Base-by-base conservation (phyloP, 2,797 vertebrate species). In the Esox lucius region DNA sequence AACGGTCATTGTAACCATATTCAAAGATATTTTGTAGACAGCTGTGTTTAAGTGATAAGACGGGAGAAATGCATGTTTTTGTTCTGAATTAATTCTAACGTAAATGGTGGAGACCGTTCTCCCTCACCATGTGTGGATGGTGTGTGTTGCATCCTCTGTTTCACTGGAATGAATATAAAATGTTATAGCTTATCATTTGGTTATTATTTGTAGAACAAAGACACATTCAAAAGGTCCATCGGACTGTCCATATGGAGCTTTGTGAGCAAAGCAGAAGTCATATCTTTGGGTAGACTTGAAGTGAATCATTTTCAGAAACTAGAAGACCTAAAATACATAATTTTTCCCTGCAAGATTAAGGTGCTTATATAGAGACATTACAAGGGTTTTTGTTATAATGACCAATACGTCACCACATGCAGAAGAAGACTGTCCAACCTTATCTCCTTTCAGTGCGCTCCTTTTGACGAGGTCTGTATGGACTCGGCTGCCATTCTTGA, bases 11-110 rank as follows among this genome's bases (percentile, higher is more conserved):
- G 84, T 87, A 72, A 86, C 81, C 80, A 75, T 77, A 83, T 85
- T 88, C 80, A 86, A 87, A 89, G 73, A 84, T 78, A 78, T 64
- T 49, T 56, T 39, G 7, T 33, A 33, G 39, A 66, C 75, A 87
- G 84, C 89, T 91, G 90, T 83, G 86, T 85, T 78, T 69, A 73
- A 73, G 82, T 76, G 89, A 92, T 92, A 90, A 89, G 87, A 9
- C 22, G 22, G 49, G 35, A 39, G 49, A 88, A 90, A 81, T 84
- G 84, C 77, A 84, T 46, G 74, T 88, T 78, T 72, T 78, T 74
- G 71, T 77, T 83, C 85, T 68, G 71, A 80, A 69, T 0, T 68
- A 89, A 70, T 70, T 70, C 13, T 12, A 69, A 53, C 46, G 35
- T 26, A 89, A 86, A 42, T 53, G 71, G 66, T n/a, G 19, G 19